A percentile compares a stretch with the other conserved stretches of the same genome.
These are phyloP conservation scores for Magallana gigas DNA, from an alignment of 1,140 invertebrate species.

Conservation along the genomic window DNA sequence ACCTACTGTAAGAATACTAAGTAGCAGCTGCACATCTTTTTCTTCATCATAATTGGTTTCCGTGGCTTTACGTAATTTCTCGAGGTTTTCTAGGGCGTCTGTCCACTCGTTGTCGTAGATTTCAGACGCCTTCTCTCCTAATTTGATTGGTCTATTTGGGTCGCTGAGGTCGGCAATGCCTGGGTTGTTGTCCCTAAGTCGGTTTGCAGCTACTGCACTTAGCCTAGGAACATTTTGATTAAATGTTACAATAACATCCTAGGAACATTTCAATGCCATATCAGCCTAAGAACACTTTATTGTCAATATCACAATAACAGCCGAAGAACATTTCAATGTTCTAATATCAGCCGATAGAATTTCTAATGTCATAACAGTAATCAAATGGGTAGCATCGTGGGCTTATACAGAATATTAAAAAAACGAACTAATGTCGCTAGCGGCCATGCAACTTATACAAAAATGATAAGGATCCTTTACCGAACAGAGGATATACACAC, in stretches of 20 bases:
- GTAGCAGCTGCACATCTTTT: not conserved
- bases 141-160: conserved; percentile 27
- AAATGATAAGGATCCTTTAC: no score
- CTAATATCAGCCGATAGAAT: no score
- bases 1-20: conserved; percentile 16
- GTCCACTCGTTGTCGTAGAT: conserved; percentile 25
- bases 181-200: conserved; percentile 12
- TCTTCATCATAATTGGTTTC: not conserved
- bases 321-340: no score
- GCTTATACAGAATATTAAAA: no score
- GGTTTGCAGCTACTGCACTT: not conserved
- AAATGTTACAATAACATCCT: not conserved
- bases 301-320: no score
- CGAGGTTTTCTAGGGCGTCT: not conserved
- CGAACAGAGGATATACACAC: no score
- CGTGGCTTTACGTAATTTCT: not conserved
- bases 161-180: conserved; percentile 5
- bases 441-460: no score
- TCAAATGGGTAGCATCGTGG: no score
- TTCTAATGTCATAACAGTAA: no score
- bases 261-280: no score
- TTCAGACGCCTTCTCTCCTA: conserved; percentile 13
- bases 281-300: no score
- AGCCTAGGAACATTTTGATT: not conserved
- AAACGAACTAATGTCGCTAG: no score